Conservation (phyloP, 2,797 vertebrate genomes). For the Xerus rutilus region DNA sequence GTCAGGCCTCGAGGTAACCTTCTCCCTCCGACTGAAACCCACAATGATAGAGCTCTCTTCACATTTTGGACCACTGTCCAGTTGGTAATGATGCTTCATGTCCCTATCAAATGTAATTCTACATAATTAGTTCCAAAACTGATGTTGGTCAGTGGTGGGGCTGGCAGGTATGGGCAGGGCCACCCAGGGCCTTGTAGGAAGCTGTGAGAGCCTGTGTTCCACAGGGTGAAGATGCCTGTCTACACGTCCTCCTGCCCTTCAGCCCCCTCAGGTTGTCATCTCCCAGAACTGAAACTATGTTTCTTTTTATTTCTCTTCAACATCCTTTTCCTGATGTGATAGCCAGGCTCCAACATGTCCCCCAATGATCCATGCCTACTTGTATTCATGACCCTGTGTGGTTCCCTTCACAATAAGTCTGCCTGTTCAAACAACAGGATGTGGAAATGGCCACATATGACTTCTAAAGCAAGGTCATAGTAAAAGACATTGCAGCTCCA, state of each 20-base stretch:
- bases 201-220: slow-evolving; percentile 6
- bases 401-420: neutral
- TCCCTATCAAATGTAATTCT: slow-evolving; percentile 78
- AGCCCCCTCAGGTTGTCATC: neutral
- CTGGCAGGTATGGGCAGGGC: slow-evolving; percentile 14
- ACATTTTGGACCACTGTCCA: slow-evolving; percentile 11
- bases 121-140: slow-evolving; percentile 84
- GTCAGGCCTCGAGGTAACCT: too few species aligned
- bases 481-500: neutral
- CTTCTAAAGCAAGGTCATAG: neutral
- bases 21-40: neutral
- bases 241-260: neutral
- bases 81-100: slow-evolving; percentile 75
- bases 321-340: neutral
- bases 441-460: neutral
- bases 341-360: neutral
- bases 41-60: neutral
- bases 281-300: neutral
- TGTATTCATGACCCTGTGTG: neutral
- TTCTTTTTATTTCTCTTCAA: neutral
- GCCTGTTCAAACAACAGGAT: neutral
- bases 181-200: slow-evolving; percentile 76
- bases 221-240: neutral
- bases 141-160: slow-evolving; percentile 42
- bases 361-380: neutral